These are phyloP conservation scores for Barbus barbus DNA, from an alignment of 2,113 vertebrate species.

Conservation along the genomic window DNA sequence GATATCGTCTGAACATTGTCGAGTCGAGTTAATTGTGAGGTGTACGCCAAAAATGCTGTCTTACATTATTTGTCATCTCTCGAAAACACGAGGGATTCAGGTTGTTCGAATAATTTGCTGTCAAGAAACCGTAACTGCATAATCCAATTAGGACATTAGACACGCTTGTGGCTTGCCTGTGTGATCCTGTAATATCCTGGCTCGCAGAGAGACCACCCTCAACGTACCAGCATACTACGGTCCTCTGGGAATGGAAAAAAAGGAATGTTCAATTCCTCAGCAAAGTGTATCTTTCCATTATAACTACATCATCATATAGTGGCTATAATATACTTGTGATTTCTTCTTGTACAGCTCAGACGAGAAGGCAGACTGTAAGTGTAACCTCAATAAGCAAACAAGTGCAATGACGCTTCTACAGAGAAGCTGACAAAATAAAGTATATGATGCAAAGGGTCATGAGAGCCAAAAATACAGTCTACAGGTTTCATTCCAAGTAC, in stretches of 20 bases:
- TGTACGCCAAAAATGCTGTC: background rate
- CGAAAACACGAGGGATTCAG: background rate
- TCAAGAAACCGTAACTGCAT: slow-evolving; percentile 25
- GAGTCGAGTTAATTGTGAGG: background rate
- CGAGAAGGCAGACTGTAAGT: background rate
- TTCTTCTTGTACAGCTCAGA: background rate
- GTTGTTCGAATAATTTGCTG: slow-evolving; percentile 31
- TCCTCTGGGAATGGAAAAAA: slow-evolving; percentile 14
- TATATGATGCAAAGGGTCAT: background rate
- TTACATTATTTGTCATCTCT: background rate
- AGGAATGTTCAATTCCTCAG: background rate
- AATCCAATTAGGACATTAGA: slow-evolving; percentile 49
- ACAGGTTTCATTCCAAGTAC: slow-evolving; percentile 11
- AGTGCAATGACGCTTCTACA: background rate
- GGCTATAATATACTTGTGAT: background rate
- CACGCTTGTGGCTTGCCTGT: slow-evolving; percentile 35
- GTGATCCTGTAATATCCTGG: slow-evolving; percentile 12
- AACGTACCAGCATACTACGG: background rate
- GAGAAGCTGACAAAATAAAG: background rate
- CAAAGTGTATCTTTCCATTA: slow-evolving; percentile 2
- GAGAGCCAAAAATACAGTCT: slow-evolving; percentile 4
- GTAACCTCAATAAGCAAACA: background rate
- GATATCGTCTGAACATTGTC: background rate
- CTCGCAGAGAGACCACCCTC: background rate
- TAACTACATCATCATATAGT: background rate